Percentiles rank a stretch among this genome's conserved stretches.
Conservation (phyloP, 2,797 vertebrate species). For the Anniella stebbinsi region DNA sequence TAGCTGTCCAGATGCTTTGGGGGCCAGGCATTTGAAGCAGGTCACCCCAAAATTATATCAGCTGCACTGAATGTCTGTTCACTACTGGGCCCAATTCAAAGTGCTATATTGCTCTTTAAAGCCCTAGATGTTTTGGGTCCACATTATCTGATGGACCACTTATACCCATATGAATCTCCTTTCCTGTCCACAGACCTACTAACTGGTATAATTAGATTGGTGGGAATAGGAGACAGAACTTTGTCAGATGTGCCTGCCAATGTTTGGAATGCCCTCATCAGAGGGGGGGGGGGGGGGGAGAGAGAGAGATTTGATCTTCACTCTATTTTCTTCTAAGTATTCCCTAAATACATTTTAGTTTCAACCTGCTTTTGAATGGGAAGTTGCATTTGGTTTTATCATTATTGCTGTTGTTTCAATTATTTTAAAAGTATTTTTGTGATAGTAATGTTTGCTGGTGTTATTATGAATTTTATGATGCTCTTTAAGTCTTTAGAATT, state of each 20-base stretch:
- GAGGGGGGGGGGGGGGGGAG: no score
- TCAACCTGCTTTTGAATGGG: no score
- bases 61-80: neutral
- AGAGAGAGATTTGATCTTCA: no score
- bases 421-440: neutral
- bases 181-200: neutral
- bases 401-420: neutral
- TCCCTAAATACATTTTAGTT: no score
- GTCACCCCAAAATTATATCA: neutral
- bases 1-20: neutral
- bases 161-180: neutral
- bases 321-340: no score
- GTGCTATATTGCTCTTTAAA: neutral
- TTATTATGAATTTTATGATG: neutral
- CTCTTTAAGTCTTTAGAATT: neutral
- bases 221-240: neutral
- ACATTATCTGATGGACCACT: neutral
- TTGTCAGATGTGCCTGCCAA: no score
- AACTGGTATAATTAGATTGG: neutral
- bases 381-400: neutral
- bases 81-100: neutral
- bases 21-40: neutral
- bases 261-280: no score
- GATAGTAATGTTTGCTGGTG: neutral
- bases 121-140: neutral